phyloP scores from a whole-genome alignment of 2,888 invertebrate species.

The Diarsia dahlii region DNA sequence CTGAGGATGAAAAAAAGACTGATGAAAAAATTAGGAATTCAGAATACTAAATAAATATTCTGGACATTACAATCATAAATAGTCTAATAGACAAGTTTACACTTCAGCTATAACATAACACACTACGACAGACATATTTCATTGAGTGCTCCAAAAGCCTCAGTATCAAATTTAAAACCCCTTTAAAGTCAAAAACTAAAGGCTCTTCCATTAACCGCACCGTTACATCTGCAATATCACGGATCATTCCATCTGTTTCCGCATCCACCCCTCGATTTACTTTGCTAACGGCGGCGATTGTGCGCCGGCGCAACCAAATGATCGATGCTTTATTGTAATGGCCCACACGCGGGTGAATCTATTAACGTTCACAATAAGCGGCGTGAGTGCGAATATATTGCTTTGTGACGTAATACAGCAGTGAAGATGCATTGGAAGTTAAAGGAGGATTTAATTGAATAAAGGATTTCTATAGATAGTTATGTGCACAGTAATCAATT shows the following conservation, averaged over 20 bases:
- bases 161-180: neutral
- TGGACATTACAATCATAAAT: neutral
- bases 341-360: conserved; percentile 81
- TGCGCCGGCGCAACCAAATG: conserved; percentile 74
- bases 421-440: conserved; percentile 10
- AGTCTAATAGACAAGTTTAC: neutral
- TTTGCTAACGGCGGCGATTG: conserved; percentile 84
- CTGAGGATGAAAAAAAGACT: neutral
- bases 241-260: conserved; percentile 77
- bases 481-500: neutral
- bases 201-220: conserved; percentile 58
- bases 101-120: neutral
- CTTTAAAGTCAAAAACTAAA: conserved; percentile 17
- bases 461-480: neutral
- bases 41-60: neutral
- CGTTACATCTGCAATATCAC: conserved; percentile 68
- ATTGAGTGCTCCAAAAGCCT: neutral
- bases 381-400: conserved; percentile 72
- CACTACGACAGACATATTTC: neutral
- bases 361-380: conserved; percentile 74
- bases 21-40: too few species aligned
- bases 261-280: conserved; percentile 84
- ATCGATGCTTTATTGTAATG: conserved; percentile 82
- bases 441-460: neutral
- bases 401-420: conserved; percentile 51